Percentiles rank a stretch among this genome's conserved stretches.
Conservation (phyloP, 2,797 vertebrate genomes). For the Macropus fuliginosus region DNA sequence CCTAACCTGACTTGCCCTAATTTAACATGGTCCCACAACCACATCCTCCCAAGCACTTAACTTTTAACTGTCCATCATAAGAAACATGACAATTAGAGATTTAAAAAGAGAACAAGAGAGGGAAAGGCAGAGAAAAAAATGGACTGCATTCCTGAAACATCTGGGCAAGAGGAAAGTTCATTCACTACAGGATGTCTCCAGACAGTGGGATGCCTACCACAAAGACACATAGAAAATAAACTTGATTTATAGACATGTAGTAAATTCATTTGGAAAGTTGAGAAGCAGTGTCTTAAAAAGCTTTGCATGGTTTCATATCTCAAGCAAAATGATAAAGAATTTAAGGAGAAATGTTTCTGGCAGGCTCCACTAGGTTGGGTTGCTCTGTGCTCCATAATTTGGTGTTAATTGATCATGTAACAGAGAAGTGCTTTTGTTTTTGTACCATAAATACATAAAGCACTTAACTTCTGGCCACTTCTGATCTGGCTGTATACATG, state of each 20-base stretch:
- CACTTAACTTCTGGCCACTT: not conserved
- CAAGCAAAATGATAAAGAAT: slow-evolving; percentile 51
- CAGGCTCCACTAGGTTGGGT: slow-evolving; percentile 62
- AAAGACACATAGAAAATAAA: slow-evolving; percentile 62
- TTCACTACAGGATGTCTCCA: slow-evolving; percentile 71
- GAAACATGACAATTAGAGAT: slow-evolving; percentile 78
- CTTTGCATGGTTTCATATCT: slow-evolving; percentile 60
- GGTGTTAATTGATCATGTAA: slow-evolving; percentile 41
- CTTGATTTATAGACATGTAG: slow-evolving; percentile 68
- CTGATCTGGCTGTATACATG: slow-evolving; percentile 12
- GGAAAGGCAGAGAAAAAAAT: slow-evolving; percentile 46
- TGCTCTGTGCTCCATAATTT: slow-evolving; percentile 75
- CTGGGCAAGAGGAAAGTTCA: slow-evolving; percentile 75
- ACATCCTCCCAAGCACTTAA: slow-evolving; percentile 79
- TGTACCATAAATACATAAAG: slow-evolving; percentile 6
- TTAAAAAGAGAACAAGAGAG: not conserved
- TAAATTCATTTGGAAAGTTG: slow-evolving; percentile 66
- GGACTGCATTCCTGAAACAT: slow-evolving; percentile 81
- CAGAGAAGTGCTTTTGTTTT: slow-evolving; percentile 42
- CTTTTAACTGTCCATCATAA: slow-evolving; percentile 74
- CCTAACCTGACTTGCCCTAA: slow-evolving; percentile 76
- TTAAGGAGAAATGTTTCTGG: slow-evolving; percentile 55
- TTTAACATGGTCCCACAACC: slow-evolving; percentile 75
- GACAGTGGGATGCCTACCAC: slow-evolving; percentile 73
- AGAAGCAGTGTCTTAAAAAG: slow-evolving; percentile 54